These are phyloP conservation scores for Lytechinus pictus DNA, from an alignment of 35 echinoderm and acorn worm species.

Conservation along the genomic window DNA sequence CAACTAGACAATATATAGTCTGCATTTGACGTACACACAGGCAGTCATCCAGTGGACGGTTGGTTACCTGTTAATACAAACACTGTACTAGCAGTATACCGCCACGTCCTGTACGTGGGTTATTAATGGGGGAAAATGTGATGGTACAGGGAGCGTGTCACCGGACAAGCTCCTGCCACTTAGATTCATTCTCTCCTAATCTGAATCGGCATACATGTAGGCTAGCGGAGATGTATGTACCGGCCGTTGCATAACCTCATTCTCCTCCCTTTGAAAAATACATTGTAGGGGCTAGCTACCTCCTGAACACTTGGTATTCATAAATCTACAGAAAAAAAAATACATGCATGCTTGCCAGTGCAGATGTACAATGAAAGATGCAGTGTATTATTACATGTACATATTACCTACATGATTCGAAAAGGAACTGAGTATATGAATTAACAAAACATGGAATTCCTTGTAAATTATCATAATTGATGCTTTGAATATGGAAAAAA, in stretches of 20 bases:
- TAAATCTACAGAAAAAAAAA: neutral
- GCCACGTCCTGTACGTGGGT: neutral
- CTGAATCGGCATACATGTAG: neutral
- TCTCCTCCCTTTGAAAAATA: neutral
- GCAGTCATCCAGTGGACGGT: neutral
- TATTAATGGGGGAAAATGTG: neutral
- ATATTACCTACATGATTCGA: neutral
- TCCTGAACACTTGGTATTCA: neutral
- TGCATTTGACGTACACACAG: neutral
- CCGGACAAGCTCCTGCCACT: neutral
- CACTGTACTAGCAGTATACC: neutral
- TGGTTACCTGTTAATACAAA: conserved; percentile 3
- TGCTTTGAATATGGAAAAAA: too few relatives aligned
- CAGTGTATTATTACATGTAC: neutral
- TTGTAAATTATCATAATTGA: too few relatives aligned
- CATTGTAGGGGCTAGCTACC: neutral
- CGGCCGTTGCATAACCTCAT: neutral
- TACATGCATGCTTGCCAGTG: neutral
- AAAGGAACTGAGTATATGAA: neutral
- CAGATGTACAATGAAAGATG: neutral
- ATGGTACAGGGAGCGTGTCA: neutral
- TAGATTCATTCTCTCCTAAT: neutral
- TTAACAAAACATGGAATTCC: too few relatives aligned
- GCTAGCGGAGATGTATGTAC: neutral
- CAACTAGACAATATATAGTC: neutral